Evolutionary conservation across 2,113 vertebrate species (phyloP).

Genomic region (Apodemus sylvaticus): DNA sequence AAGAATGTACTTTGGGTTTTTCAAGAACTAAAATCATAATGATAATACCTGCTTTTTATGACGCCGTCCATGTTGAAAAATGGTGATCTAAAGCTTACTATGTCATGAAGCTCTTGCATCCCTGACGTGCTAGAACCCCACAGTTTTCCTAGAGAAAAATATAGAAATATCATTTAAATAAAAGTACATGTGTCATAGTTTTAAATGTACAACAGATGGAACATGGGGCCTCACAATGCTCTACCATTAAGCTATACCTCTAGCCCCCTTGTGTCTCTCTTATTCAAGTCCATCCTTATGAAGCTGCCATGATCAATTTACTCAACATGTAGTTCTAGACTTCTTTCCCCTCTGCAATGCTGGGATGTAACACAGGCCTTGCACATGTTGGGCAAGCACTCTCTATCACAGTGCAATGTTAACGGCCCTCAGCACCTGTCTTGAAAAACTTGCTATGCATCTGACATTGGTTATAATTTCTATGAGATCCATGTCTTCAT

Average conservation of each 20-base stretch:
- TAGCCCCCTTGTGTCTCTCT: neutral
- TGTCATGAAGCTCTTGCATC: neutral
- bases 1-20: neutral
- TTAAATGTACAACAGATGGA: neutral
- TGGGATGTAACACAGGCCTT: neutral
- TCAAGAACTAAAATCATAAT: neutral
- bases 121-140: neutral
- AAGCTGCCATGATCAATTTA: neutral
- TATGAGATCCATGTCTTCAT: neutral
- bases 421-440: neutral
- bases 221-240: neutral
- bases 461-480: neutral
- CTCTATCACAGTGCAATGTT: neutral
- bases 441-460: neutral
- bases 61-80: neutral
- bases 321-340: neutral
- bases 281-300: neutral
- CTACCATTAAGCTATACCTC: neutral
- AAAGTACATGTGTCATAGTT: neutral
- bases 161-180: conserved; percentile 17
- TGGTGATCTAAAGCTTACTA: neutral
- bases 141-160: conserved; percentile 7
- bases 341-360: neutral
- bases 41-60: neutral
- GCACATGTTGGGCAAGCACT: neutral